These are phyloP conservation scores for Choristoneura rosaceana DNA, from an alignment of 2,888 invertebrate genomes.

Conservation along the genomic window DNA sequence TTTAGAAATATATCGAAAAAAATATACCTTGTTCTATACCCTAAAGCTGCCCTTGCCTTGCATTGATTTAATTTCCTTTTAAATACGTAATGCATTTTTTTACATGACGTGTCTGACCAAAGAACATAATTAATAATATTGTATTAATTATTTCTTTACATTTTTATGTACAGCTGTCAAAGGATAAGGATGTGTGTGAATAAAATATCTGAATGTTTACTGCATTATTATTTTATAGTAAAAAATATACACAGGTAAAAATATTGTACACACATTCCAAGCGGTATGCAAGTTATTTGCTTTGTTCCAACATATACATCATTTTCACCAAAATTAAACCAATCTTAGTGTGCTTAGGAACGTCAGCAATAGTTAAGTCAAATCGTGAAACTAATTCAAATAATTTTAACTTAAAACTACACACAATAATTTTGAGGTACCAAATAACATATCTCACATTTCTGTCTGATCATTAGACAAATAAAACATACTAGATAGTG, in stretches of 20 bases:
- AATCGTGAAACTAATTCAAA: conserved; percentile 25
- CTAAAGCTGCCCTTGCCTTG: no score
- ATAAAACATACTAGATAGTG: background rate
- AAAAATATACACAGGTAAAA: conserved; percentile 82
- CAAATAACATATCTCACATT: conserved; percentile 3
- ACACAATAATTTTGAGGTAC: conserved; percentile 33
- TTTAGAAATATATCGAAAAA: no score
- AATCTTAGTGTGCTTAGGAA: conserved; percentile 20
- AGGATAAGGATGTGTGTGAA: conserved; percentile 54
- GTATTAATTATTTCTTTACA: background rate
- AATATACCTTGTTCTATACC: no score
- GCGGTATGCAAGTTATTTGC: conserved; percentile 62
- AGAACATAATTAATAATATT: no score
- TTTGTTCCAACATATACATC: conserved; percentile 24
- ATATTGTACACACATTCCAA: conserved; percentile 80
- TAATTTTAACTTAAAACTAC: conserved; percentile 39
- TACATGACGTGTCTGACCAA: no score
- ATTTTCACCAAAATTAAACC: conserved; percentile 16
- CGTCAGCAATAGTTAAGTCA: conserved; percentile 34
- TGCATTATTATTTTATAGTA: conserved; percentile 85
- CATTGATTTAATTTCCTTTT: no score
- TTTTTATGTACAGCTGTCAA: background rate
- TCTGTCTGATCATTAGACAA: background rate
- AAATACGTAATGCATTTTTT: no score
- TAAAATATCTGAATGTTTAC: conserved; percentile 71